phyloP scores from a whole-genome alignment of 2,888 invertebrate genomes.

The Pseudococcus longispinus region DNA sequence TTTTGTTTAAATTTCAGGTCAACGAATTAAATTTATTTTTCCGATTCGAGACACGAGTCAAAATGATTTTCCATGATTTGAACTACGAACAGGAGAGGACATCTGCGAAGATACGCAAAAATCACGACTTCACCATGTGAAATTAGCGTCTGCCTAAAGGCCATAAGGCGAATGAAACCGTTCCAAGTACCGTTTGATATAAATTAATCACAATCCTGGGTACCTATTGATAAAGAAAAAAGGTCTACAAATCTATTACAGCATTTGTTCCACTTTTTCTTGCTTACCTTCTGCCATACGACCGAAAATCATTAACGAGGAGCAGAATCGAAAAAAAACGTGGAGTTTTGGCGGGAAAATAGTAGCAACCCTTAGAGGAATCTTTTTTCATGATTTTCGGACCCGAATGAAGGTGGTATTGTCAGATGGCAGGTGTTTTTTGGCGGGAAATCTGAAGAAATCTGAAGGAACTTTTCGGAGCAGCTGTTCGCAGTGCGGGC shows the following conservation, averaged over 20 bases:
- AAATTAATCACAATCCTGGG: neutral
- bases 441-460: constrained; percentile 55
- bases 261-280: constrained; percentile 6
- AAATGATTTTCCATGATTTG: neutral
- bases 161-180: neutral
- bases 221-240: neutral
- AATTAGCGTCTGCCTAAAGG: neutral
- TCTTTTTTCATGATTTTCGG: constrained; percentile 1
- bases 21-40: neutral
- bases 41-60: neutral
- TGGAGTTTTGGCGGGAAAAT: constrained; percentile 27
- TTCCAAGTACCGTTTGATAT: constrained; percentile 5
- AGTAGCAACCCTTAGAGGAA: neutral
- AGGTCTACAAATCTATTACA: neutral
- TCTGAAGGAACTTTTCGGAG: constrained; percentile 53
- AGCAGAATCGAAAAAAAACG: neutral
- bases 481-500: constrained; percentile 50
- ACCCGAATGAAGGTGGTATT: neutral
- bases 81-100: neutral
- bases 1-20: neutral
- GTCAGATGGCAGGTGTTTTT: constrained; percentile 49
- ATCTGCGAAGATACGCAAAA: neutral
- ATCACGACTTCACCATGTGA: constrained; percentile 5
- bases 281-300: neutral
- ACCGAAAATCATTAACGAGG: neutral